Evolutionary conservation across 2,113 vertebrate species (phyloP).

Genomic region (Tiliqua scincoides): DNA sequence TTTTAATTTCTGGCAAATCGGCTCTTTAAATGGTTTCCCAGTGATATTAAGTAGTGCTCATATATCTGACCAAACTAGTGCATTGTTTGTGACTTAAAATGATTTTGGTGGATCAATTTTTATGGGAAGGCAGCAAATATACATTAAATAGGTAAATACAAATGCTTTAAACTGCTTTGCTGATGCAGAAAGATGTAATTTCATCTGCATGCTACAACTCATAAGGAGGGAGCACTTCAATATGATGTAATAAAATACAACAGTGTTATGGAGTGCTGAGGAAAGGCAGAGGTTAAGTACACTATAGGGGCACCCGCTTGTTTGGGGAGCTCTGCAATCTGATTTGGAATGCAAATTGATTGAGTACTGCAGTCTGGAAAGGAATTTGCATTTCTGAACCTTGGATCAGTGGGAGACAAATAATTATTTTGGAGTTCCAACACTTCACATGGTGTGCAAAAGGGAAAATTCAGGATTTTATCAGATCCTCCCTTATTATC

Average conservation of each 20-base stretch:
- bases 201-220: neutral
- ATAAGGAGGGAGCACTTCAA: slow-evolving; percentile 33
- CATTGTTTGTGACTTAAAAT: slow-evolving; percentile 21
- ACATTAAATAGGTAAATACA: neutral
- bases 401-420: slow-evolving; percentile 53
- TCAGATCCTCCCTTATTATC: neutral
- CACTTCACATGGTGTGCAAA: slow-evolving; percentile 32
- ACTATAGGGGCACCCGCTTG: slow-evolving; percentile 45
- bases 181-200: neutral
- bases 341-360: slow-evolving; percentile 82
- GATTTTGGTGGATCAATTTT: neutral
- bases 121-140: neutral
- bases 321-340: slow-evolving; percentile 68
- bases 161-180: neutral
- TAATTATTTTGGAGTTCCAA: slow-evolving; percentile 26
- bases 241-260: slow-evolving; percentile 22
- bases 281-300: slow-evolving; percentile 62
- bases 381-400: slow-evolving; percentile 73
- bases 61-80: neutral
- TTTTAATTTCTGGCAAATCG: neutral
- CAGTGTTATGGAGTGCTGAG: slow-evolving; percentile 11
- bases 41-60: neutral
- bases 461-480: slow-evolving; percentile 28
- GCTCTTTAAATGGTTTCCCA: neutral
- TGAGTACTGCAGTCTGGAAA: slow-evolving; percentile 70